Conservation (phyloP, 2,113 vertebrate genomes). For the Tichodroma muraria region DNA sequence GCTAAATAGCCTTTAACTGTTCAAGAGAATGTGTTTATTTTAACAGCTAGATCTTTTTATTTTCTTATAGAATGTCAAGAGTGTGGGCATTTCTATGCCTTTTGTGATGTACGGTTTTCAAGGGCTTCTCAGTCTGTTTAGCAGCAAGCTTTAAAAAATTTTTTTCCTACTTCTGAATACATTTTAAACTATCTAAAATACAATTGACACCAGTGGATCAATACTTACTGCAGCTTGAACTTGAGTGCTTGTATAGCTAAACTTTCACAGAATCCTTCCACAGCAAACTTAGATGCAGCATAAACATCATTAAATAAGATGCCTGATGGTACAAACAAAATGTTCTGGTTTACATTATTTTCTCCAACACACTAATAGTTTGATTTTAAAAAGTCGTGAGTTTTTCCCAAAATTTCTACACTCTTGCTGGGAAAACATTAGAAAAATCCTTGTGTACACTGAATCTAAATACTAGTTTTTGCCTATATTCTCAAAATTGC, state of each 20-base stretch:
- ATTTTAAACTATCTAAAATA: neutral
- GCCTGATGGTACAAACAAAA: conserved; percentile 61
- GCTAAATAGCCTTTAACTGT: neutral
- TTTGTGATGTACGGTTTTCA: neutral
- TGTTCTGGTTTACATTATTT: too few relatives aligned
- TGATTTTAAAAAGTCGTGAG: neutral
- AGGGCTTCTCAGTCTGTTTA: neutral
- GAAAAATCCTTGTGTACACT: neutral
- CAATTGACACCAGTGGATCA: neutral
- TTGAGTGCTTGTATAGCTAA: conserved; percentile 82
- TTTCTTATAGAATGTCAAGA: neutral
- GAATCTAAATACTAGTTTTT: neutral
- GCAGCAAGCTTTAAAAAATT: neutral
- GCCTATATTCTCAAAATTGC: neutral
- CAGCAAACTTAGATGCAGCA: conserved; percentile 85
- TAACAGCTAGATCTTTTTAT: neutral
- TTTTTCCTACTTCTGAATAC: neutral
- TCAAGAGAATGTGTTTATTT: neutral
- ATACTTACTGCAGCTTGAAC: conserved; percentile 84
- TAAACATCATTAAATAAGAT: conserved; percentile 89
- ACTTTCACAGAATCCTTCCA: conserved; percentile 88
- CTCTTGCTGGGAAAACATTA: neutral
- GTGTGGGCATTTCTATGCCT: neutral
- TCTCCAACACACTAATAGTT: neutral
- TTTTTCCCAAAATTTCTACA: neutral